Base-by-base conservation (phyloP, 2,797 vertebrate species). In the Toxotes lorentzi region DNA sequence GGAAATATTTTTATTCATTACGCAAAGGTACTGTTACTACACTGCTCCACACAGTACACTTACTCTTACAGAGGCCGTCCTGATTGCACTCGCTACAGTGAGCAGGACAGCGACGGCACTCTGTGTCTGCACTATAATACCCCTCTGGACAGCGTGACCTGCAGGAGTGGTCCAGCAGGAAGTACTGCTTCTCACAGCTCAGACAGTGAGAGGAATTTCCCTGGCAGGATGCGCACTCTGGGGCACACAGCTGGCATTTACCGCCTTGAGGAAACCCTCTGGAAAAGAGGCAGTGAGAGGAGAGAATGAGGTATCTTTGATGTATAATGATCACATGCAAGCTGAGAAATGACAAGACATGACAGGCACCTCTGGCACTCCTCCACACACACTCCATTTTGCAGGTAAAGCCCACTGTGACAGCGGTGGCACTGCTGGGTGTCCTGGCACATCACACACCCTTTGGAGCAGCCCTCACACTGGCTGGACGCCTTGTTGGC, bases 11-110 rank as follows among this genome's bases (percentile, higher is more conserved):
- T 21, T 45, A 45, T 45, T 5, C 2, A 51, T 43, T 10, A 50
- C 43, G 10, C 1, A 70, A 24, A 43, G 3, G 3, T 30, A 41
- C 13, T 14, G 14, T 41, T 14, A 41, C 40, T 14, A 60, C 3
- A 8, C 13, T 3, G 34, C 65, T 65, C 45, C 9, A 67, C 24
- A 12, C n/a, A 60, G 48, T 4, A 0, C 23, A 84, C 93, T 92
- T 93, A 99, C 97, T 96, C 91, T 91, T 94, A 86, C 98, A 99
- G 10, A 85, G 92, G 71, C 92, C 85, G 2, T 93, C 78, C 7
- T 93, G 82, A 79, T 93, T 95, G 81, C 98, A 99, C 13, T 94
- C 88, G 21, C 70, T 89, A 74, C 98, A 99, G 87, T 82, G 89
- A 43, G 82, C 59, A 5, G 97, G 95, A 51, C 98, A 99, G 19